These are phyloP conservation scores for Leptopilina drosophilae DNA, from an alignment of 2,888 invertebrate species.

Conservation along the genomic window DNA sequence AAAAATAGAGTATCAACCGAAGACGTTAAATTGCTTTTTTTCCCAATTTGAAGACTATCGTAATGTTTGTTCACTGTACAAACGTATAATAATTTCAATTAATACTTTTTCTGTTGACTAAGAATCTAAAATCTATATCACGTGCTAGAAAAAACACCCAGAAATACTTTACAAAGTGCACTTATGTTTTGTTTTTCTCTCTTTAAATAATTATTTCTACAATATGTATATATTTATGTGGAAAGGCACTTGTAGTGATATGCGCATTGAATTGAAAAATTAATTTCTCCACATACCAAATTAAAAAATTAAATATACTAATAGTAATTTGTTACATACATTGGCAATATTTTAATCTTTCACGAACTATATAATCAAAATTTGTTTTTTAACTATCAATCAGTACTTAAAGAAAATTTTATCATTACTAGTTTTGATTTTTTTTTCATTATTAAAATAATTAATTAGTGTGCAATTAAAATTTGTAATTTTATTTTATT, in stretches of 20 bases:
- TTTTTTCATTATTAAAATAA: background rate
- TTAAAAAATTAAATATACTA: background rate
- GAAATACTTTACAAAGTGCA: conserved; percentile 30
- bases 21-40: conserved; percentile 4
- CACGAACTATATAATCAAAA: background rate
- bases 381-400: background rate
- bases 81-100: background rate
- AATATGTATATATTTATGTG: background rate
- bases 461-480: background rate
- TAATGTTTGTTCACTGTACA: conserved; percentile 17
- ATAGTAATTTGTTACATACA: background rate
- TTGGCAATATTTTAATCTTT: background rate
- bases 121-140: conserved; percentile 5
- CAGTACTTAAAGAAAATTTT: background rate
- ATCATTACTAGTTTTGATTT: background rate
- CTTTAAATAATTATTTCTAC: background rate
- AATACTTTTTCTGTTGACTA: background rate
- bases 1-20: conserved; percentile 33
- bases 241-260: conserved; percentile 35
- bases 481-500: too few relatives aligned
- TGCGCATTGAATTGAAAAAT: conserved; percentile 27
- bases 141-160: conserved; percentile 24
- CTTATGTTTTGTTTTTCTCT: background rate
- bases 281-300: background rate
- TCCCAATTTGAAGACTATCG: conserved; percentile 9